Evolutionary conservation across 2,888 invertebrate genomes (phyloP), one percentile per base, ranked within the genome.

Genomic region (Hedychridium roseum): DNA sequence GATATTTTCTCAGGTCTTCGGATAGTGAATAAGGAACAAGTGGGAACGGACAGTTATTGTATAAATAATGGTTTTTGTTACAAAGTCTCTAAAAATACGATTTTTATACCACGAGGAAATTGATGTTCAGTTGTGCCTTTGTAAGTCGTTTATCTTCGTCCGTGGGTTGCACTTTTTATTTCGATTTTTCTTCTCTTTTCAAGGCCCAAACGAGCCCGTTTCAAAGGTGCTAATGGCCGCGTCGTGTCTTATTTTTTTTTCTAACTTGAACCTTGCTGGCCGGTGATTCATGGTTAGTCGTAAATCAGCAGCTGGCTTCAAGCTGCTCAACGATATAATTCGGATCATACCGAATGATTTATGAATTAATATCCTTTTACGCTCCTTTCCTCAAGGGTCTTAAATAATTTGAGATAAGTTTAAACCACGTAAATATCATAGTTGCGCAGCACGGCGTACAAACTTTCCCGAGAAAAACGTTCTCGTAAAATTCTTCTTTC

Each of bases 321-420:
- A 37, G 38, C 53, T 56, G 21, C 55, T 50, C 46, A 43, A 40
- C 45, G 46, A 42, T 46, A 53, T 56, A 56, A 56, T 56, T 56
- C 46, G 46, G 42, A 49, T 38, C 49, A 43, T 35, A 31, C 35
- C 31, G 26, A 20, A 23, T 49, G 55, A 56, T 56, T 56, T 56
- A 56, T 56, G 53, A 50, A 56, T 56, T 56, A 56, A 56, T 56
- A 56, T 50, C 46, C 40, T 49, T 53, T 45, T 38, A 7, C 27
- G 27, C 27, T 4, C n/a, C 12, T 27, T 11, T 27, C 27, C 27
- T 3, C 23, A 27, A 15, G 14, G 9, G n/a, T n/a, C n/a, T n/a
- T n/a, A n/a, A n/a, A n/a, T n/a, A n/a, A n/a, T n/a, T n/a, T n/a
- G n/a, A n/a, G n/a, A n/a, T n/a, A n/a, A n/a, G n/a, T n/a, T n/a